Conservation (phyloP, 2,797 vertebrate species). For the Rhinogobio ventralis region DNA sequence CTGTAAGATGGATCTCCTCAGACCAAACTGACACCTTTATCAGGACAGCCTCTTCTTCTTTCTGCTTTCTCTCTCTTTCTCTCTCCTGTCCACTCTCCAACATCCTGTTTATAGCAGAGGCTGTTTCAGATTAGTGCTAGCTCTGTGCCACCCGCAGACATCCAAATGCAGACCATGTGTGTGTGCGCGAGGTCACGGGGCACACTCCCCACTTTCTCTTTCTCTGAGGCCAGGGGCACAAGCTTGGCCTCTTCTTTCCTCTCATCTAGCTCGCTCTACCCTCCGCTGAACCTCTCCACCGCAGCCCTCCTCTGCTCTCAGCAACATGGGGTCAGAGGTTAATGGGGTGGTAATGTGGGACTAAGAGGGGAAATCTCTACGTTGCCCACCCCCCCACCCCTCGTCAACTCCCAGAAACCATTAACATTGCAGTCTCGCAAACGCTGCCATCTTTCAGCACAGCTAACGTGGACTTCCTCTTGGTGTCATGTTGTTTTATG, state of each 20-base stretch:
- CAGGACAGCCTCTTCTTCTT: not conserved
- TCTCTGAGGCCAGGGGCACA: constrained; percentile 27
- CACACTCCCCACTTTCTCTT: constrained; percentile 50
- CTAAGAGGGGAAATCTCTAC: constrained; percentile 46
- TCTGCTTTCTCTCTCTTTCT: not conserved
- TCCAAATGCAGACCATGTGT: constrained; percentile 86
- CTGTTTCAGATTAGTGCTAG: constrained; percentile 84
- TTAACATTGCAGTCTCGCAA: constrained; percentile 20
- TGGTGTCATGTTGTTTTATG: constrained; percentile 53
- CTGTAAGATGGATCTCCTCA: not conserved
- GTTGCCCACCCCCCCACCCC: not conserved
- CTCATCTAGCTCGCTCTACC: constrained; percentile 64
- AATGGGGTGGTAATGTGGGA: constrained; percentile 81
- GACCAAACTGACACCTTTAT: not conserved
- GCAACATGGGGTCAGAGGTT: constrained; percentile 78
- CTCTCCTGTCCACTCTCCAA: constrained; percentile 38
- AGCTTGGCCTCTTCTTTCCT: constrained; percentile 68
- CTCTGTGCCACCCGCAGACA: constrained; percentile 84
- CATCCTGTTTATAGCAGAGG: constrained; percentile 72
- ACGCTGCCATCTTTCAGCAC: constrained; percentile 47
- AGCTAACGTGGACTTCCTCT: constrained; percentile 50
- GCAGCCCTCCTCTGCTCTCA: constrained; percentile 66
- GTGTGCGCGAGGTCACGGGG: constrained; percentile 77
- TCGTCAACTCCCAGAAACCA: constrained; percentile 11
- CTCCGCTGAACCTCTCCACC: constrained; percentile 41